Evolutionary conservation across 2,888 invertebrate genomes (phyloP).

Genomic region (Eilema depressum): DNA sequence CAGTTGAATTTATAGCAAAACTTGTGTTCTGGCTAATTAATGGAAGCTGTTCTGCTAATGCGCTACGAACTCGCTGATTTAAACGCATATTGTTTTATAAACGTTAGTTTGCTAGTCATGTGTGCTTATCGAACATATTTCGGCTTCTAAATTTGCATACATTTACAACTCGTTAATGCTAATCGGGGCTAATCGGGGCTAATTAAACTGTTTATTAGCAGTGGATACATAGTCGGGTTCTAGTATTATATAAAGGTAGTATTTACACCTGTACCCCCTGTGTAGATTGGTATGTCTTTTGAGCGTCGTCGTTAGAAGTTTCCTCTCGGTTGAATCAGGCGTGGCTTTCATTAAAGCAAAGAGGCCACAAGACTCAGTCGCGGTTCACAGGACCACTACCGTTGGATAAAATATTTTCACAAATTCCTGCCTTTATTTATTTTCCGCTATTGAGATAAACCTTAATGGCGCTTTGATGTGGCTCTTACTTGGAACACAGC

Average conservation of each 20-base stretch:
- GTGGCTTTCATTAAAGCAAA: conserved; percentile 82
- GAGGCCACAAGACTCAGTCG: conserved; percentile 75
- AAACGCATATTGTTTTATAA: conserved; percentile 74
- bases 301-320: conserved; percentile 71
- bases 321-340: conserved; percentile 70
- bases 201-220: conserved; percentile 27
- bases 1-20: conserved; percentile 83
- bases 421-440: conserved; percentile 84
- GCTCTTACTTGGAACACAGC: conserved; percentile 70
- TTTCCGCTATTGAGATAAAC: conserved; percentile 83
- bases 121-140: conserved; percentile 26
- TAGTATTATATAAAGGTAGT: conserved; percentile 58
- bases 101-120: conserved; percentile 54
- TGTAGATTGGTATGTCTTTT: conserved; percentile 61
- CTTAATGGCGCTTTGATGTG: conserved; percentile 85
- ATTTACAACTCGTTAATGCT: conserved; percentile 28
- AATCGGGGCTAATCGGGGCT: conserved; percentile 28
- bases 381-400: conserved; percentile 65
- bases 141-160: conserved; percentile 27
- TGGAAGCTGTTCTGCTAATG: conserved; percentile 78
- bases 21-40: conserved; percentile 85
- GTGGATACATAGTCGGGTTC: conserved; percentile 6
- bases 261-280: conserved; percentile 56
- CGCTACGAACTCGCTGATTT: conserved; percentile 74
- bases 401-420: conserved; percentile 81